Evolutionary conservation across 1,140 invertebrate genomes (phyloP).

Genomic region (Drosophila ohnishii): DNA sequence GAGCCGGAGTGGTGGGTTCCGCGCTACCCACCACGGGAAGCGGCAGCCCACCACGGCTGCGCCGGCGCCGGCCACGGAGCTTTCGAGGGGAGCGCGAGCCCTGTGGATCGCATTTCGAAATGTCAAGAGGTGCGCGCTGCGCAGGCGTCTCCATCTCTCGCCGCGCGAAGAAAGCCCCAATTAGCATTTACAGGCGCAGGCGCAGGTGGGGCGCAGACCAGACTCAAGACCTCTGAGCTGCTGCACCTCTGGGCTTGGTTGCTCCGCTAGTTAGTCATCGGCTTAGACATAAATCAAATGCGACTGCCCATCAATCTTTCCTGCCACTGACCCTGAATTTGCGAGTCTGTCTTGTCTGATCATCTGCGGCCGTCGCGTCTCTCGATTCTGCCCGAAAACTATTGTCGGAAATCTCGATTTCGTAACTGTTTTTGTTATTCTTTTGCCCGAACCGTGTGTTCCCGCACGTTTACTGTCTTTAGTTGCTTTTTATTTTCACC

Average conservation of each 20-base stretch:
- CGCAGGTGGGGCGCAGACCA: slow-evolving; percentile 8
- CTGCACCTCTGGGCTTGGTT: slow-evolving; percentile 41
- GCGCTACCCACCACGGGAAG: slow-evolving; percentile 24
- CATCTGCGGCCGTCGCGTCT: slow-evolving; percentile 17
- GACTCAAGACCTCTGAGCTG: background rate
- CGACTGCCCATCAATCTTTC: slow-evolving; percentile 50
- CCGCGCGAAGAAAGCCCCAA: slow-evolving; percentile 72
- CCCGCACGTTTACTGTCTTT: slow-evolving; percentile 44
- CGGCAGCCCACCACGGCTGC: slow-evolving; percentile 32
- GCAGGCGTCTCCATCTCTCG: slow-evolving; percentile 35
- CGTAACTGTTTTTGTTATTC: slow-evolving; percentile 59
- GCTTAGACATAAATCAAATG: slow-evolving; percentile 43
- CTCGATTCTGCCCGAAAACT: slow-evolving; percentile 27
- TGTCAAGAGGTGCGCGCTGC: slow-evolving; percentile 52
- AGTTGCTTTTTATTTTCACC: slow-evolving; percentile 76
- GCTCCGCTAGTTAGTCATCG: slow-evolving; percentile 46
- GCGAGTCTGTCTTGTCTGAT: slow-evolving; percentile 19
- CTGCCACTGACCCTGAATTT: slow-evolving; percentile 58
- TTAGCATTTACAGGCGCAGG: slow-evolving; percentile 60
- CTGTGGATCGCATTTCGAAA: slow-evolving; percentile 71
- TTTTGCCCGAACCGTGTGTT: slow-evolving; percentile 6
- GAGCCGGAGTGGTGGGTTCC: slow-evolving; percentile 56
- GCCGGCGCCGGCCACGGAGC: slow-evolving; percentile 52
- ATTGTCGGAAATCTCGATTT: slow-evolving; percentile 66
- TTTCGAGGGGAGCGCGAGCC: slow-evolving; percentile 49